These are phyloP conservation scores for Volucella inflata DNA, from an alignment of 2,888 invertebrate genomes.

Conservation along the genomic window DNA sequence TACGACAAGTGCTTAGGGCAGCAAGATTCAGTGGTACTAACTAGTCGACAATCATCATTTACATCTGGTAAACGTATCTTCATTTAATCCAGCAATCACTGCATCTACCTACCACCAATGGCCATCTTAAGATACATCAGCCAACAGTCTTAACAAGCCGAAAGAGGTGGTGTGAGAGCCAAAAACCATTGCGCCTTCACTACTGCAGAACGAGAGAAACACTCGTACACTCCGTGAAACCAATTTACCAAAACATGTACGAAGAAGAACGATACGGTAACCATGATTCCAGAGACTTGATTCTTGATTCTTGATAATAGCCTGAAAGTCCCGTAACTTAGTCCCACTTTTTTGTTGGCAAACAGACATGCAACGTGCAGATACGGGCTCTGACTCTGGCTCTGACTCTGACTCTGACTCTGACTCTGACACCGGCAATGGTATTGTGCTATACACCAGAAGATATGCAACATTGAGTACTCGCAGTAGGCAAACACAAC, in stretches of 20 bases:
- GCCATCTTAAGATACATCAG: slow-evolving; percentile 43
- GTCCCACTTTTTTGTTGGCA: slow-evolving; percentile 81
- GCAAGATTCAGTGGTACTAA: slow-evolving; percentile 53
- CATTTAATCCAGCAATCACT: slow-evolving; percentile 63
- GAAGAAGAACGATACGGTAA: slow-evolving; percentile 66
- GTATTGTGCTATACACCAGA: slow-evolving; percentile 1
- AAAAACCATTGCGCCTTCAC: slow-evolving; percentile 8
- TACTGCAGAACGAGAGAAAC: slow-evolving; percentile 15
- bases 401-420: no score
- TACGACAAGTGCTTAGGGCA: not conserved
- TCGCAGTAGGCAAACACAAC: slow-evolving; percentile 3
- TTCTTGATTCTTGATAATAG: slow-evolving; percentile 71
- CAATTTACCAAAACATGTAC: slow-evolving; percentile 71
- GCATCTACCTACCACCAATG: slow-evolving; percentile 18
- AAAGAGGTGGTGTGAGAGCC: slow-evolving; percentile 22
- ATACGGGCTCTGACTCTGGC: not conserved
- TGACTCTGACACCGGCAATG: not conserved
- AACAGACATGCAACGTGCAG: slow-evolving; percentile 41
- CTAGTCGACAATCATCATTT: slow-evolving; percentile 52
- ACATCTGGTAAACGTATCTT: slow-evolving; percentile 60
- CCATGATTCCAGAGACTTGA: slow-evolving; percentile 65
- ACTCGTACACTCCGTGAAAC: slow-evolving; percentile 44
- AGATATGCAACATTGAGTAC: slow-evolving; percentile 48
- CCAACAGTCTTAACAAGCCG: slow-evolving; percentile 64
- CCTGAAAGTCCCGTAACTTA: slow-evolving; percentile 83